A percentile compares a stretch with the other conserved stretches of the same genome.
Evolutionary conservation across 2,797 vertebrate genomes (phyloP).

Genomic region (Amphiprion clarkii): DNA sequence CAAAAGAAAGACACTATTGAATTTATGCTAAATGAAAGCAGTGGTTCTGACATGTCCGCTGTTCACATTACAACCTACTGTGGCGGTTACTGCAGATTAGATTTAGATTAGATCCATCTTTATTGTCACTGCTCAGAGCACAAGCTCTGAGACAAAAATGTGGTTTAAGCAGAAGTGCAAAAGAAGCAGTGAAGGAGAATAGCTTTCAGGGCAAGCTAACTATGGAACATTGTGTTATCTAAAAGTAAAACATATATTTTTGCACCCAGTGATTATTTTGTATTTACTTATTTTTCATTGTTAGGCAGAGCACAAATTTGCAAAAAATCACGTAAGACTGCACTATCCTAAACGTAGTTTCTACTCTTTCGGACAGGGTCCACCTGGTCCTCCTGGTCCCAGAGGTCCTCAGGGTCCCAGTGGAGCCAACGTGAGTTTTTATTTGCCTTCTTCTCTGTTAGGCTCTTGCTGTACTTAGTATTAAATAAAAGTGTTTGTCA

Average conservation of each 20-base stretch:
- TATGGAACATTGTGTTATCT: too few relatives aligned
- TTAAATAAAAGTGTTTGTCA: background rate
- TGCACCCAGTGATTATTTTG: background rate
- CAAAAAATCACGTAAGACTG: background rate
- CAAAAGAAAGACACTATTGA: background rate
- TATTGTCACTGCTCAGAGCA: too few relatives aligned
- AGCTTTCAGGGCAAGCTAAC: too few relatives aligned
- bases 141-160: too few relatives aligned
- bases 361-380: conserved; percentile 87
- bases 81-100: too few relatives aligned
- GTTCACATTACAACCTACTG: too few relatives aligned
- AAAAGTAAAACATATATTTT: background rate
- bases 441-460: background rate
- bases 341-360: background rate
- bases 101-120: too few relatives aligned
- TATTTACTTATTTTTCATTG: background rate
- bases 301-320: background rate
- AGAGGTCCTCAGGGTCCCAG: conserved; percentile 96
- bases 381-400: conserved; percentile 96
- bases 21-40: background rate
- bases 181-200: too few relatives aligned
- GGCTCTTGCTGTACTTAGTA: background rate
- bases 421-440: conserved; percentile 93
- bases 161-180: too few relatives aligned
- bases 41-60: background rate